Evolutionary conservation across 2,888 invertebrate genomes (phyloP), one percentile per base, ranked within the genome.

Genomic region (Pristionchus arcanus): DNA sequence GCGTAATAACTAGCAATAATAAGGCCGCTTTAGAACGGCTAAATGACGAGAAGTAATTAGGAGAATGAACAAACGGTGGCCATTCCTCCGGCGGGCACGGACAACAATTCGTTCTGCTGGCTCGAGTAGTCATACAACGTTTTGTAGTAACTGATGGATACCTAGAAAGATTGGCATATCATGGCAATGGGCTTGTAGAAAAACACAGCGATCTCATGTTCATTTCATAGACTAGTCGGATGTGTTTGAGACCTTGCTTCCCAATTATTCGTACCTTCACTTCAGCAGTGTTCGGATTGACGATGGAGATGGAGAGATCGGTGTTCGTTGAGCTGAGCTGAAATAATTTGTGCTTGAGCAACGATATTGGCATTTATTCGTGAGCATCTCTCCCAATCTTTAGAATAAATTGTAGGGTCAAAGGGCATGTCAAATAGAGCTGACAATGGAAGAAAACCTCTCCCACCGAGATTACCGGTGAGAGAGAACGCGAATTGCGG

Each of bases 281-380:
- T 37, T 42, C 59, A 4, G 55, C 84, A 7, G 31, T 59, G 34
- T 85, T 85, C 49, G 59, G 59, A 85, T 85, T 85, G 11, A 85
- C 25, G 2, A 85, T 37, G n/a, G 84, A 59, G 9, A 85, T 59
- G 59, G 84, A 85, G 34, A 85, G 84, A 34, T 85, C 55, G 59
- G 59, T 59, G 25, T 85, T 85, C 0, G 59, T 85, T 19, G 84
- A 85, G 37, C 59, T 85, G 59, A 85, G 84, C 84, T 85, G 84
- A 25, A 85, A 83, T 11, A 19, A 16, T 19, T 31, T 31, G 4
- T 81, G 4, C 42, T 2, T 49, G 19, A 21, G 21, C 16, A 55
- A 55, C 16, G 55, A 16, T 49, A 49, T 49, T 49, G 42, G 9
- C 42, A 49, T 49, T 42, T 49, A 49, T 3, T 9, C 11, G 42